phyloP scores from a whole-genome alignment of 2,113 vertebrate genomes.

The Caretta caretta region DNA sequence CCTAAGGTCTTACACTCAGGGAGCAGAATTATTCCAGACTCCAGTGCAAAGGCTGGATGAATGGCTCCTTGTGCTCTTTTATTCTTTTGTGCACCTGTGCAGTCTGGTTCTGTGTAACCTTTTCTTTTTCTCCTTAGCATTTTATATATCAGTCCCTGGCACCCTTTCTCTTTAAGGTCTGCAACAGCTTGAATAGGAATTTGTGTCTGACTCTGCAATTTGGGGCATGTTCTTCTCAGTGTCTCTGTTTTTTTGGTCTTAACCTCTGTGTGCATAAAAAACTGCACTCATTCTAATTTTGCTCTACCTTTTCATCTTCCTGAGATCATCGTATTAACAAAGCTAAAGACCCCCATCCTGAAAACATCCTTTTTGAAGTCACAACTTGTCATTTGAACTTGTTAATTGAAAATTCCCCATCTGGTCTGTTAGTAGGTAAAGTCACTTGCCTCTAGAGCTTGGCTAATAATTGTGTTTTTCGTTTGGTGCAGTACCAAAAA shows the following conservation, averaged over 20 bases:
- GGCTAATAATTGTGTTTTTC: background rate
- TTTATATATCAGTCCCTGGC: fast-evolving
- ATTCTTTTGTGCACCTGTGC: background rate
- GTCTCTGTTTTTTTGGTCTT: background rate
- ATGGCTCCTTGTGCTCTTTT: background rate
- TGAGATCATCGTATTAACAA: background rate
- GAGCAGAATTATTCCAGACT: background rate
- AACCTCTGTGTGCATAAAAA: background rate
- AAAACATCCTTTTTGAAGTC: background rate
- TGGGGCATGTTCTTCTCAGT: background rate
- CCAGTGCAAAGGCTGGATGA: background rate
- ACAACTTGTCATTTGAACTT: background rate
- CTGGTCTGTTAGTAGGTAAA: background rate
- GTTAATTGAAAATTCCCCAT: background rate
- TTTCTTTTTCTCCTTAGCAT: background rate
- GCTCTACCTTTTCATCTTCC: background rate
- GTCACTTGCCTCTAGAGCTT: background rate
- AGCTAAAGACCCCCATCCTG: background rate
- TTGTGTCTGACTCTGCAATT: background rate
- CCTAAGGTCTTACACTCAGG: background rate
- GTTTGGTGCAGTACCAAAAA: background rate
- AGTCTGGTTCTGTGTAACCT: background rate
- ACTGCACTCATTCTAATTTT: background rate
- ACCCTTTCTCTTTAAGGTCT: background rate
- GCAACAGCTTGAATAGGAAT: background rate